Evolutionary conservation across 2,888 invertebrate species (phyloP).

Genomic region (Eupithecia pulchellata): DNA sequence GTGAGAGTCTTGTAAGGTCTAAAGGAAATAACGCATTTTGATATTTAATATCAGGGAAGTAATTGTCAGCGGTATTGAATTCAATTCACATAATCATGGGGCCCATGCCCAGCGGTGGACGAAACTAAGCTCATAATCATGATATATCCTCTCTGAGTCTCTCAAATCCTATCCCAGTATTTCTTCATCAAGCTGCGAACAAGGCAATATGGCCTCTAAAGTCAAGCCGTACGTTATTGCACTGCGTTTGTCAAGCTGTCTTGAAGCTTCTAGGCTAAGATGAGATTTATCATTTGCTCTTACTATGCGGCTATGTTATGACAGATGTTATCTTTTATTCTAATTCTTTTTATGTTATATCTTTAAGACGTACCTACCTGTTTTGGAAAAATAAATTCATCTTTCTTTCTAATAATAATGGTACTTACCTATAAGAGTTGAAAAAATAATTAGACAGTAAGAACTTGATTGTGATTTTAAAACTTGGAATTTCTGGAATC

Average conservation of each 20-base stretch:
- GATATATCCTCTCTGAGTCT: background rate
- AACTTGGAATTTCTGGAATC: no score
- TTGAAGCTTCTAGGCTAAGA: slow-evolving; percentile 14
- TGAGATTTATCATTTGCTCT: slow-evolving; percentile 22
- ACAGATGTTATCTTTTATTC: background rate
- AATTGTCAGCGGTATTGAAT: background rate
- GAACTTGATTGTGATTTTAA: no score
- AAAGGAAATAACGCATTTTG: no score
- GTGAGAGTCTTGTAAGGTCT: no score
- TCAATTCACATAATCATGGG: background rate
- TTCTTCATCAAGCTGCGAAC: slow-evolving; percentile 2
- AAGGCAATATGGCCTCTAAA: slow-evolving; percentile 24
- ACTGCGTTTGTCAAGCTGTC: slow-evolving; percentile 34
- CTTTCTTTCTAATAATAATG: no score
- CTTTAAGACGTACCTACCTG: no score
- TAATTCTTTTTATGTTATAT: no score
- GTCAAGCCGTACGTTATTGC: slow-evolving; percentile 29
- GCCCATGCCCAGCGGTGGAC: background rate
- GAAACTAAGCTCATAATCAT: background rate
- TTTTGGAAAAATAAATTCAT: no score
- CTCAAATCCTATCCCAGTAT: slow-evolving; percentile 1
- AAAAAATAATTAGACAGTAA: no score
- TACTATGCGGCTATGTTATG: background rate
- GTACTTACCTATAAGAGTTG: no score
- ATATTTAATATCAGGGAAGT: no score